Evolutionary conservation across 2,113 vertebrate genomes (phyloP).

Genomic region (Progne subis): DNA sequence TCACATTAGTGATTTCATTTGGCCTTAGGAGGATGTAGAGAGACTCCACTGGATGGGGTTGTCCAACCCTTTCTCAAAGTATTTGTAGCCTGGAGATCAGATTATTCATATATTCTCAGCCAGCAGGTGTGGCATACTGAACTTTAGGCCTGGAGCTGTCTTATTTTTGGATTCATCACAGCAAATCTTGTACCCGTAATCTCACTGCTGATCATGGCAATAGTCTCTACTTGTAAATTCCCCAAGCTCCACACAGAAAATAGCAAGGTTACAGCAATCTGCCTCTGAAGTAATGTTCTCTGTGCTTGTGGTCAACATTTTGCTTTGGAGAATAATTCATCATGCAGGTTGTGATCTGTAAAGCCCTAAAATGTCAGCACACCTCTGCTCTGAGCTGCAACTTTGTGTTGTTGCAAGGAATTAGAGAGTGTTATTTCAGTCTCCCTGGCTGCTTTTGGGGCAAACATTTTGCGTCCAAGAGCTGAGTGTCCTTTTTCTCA

Average conservation of each 20-base stretch:
- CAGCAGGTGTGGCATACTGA: not conserved
- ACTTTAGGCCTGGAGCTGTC: not conserved
- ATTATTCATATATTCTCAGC: not conserved
- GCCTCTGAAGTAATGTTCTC: not conserved
- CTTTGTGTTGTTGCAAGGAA: not conserved
- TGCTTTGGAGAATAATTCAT: not conserved
- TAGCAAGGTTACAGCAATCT: not conserved
- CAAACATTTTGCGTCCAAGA: not conserved
- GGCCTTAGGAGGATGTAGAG: not conserved
- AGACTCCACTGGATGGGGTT: not conserved
- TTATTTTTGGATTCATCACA: not conserved
- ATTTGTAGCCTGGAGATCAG: not conserved
- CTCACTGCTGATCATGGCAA: not conserved
- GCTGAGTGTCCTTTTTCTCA: not conserved
- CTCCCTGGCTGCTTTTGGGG: not conserved
- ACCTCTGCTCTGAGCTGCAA: not conserved
- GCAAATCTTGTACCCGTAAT: not conserved
- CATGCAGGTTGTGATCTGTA: not conserved
- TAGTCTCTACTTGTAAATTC: not conserved
- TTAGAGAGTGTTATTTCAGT: not conserved
- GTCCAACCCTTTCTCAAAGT: not conserved
- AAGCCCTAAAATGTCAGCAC: not conserved
- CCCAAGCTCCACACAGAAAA: slow-evolving; percentile 1
- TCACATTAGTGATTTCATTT: not conserved
- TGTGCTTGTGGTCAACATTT: not conserved